Percentiles rank a stretch among this genome's conserved stretches.
Evolutionary conservation across 2,888 invertebrate genomes (phyloP).

Genomic region (Serripes groenlandicus): DNA sequence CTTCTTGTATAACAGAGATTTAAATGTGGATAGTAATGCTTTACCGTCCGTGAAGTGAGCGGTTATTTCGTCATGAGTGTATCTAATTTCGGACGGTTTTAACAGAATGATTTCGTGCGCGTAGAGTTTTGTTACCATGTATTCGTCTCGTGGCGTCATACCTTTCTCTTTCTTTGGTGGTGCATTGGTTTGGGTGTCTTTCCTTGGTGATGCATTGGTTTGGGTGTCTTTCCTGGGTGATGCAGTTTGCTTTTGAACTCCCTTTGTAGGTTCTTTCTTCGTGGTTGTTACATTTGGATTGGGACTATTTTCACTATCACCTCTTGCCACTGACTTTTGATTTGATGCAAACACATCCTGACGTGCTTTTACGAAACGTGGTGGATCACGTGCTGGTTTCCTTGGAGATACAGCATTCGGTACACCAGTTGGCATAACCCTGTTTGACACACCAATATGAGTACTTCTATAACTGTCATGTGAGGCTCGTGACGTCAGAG

Average conservation of each 20-base stretch:
- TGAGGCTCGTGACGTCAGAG: slow-evolving; percentile 31
- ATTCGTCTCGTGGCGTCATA: slow-evolving; percentile 60
- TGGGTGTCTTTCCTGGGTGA: slow-evolving; percentile 23
- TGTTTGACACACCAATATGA: slow-evolving; percentile 57
- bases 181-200: slow-evolving; percentile 10
- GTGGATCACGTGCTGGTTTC: slow-evolving; percentile 50
- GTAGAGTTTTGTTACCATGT: slow-evolving; percentile 65
- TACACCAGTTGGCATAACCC: slow-evolving; percentile 54
- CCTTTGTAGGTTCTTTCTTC: neutral
- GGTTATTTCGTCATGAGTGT: slow-evolving; percentile 64
- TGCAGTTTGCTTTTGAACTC: neutral
- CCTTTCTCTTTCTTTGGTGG: slow-evolving; percentile 47
- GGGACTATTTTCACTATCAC: slow-evolving; percentile 10
- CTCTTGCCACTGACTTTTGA: neutral
- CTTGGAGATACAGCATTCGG: slow-evolving; percentile 32
- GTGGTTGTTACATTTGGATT: neutral
- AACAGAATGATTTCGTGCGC: slow-evolving; percentile 58
- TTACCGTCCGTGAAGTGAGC: slow-evolving; percentile 64
- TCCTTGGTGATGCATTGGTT: slow-evolving; percentile 14
- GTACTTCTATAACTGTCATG: slow-evolving; percentile 34
- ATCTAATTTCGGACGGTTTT: slow-evolving; percentile 61
- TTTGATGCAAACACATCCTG: slow-evolving; percentile 33
- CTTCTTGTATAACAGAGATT: slow-evolving; percentile 49
- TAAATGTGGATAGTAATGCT: slow-evolving; percentile 60
- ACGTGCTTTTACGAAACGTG: slow-evolving; percentile 44